These are phyloP conservation scores for Volucella zonaria DNA, from an alignment of 2,888 invertebrate genomes.

Conservation along the genomic window DNA sequence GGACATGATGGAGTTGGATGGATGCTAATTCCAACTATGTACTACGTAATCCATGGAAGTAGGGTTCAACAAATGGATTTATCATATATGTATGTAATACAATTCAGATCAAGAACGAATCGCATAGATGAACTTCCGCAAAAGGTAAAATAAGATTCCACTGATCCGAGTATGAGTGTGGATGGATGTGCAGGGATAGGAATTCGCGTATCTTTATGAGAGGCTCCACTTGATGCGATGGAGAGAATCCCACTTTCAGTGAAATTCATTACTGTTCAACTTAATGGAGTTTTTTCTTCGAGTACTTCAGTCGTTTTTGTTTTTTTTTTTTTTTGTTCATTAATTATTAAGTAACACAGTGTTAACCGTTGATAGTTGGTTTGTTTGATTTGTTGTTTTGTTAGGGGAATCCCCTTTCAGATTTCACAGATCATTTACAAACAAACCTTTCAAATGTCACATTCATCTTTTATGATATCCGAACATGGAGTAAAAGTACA, in stretches of 20 bases:
- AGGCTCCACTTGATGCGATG: background rate
- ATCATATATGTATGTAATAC: background rate
- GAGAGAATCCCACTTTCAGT: slow-evolving; percentile 65
- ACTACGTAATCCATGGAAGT: background rate
- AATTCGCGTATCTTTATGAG: slow-evolving; percentile 22
- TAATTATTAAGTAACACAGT: slow-evolving; percentile 16
- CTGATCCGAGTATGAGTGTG: background rate
- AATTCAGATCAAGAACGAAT: slow-evolving; percentile 38
- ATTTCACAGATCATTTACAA: background rate
- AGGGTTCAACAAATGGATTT: slow-evolving; percentile 27
- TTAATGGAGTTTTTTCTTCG: slow-evolving; percentile 22
- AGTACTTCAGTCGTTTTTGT: background rate
- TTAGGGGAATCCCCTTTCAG: slow-evolving; percentile 7
- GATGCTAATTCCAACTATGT: slow-evolving; percentile 9
- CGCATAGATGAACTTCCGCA: slow-evolving; percentile 65
- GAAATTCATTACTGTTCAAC: slow-evolving; percentile 49
- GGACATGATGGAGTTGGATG: slow-evolving; percentile 1
- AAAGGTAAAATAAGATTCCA: slow-evolving; percentile 66
- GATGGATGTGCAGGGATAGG: no score
- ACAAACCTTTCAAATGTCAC: slow-evolving; percentile 17
- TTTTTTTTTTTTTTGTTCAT: slow-evolving; percentile 3
- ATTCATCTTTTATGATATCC: slow-evolving; percentile 39
- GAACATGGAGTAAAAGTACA: slow-evolving; percentile 2
- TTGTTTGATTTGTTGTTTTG: slow-evolving; percentile 7
- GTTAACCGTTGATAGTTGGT: slow-evolving; percentile 11